Evolutionary conservation across 1,140 invertebrate genomes (phyloP).

Genomic region (Aphis gossypii): DNA sequence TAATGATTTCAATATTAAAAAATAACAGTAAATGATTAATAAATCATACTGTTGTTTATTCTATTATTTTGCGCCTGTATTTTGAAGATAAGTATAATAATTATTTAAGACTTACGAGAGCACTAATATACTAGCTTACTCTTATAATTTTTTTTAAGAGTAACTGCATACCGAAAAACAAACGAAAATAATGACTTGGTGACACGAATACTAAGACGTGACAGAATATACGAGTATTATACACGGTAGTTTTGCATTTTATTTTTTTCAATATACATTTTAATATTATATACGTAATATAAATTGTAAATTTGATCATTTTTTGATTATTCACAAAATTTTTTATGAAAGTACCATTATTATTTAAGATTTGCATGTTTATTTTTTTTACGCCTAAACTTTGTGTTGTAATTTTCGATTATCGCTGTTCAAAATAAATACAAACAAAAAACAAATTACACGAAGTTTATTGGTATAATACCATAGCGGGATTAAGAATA

Average conservation of each 20-base stretch:
- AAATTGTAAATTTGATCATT: not conserved
- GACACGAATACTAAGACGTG: not conserved
- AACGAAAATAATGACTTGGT: not conserved
- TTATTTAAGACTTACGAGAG: not conserved
- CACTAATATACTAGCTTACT: not conserved
- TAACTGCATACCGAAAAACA: not conserved
- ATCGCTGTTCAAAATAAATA: not conserved
- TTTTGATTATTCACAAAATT: not conserved
- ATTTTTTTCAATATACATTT: not conserved
- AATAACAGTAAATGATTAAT: not conserved
- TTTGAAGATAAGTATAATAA: not conserved
- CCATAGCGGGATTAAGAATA: not conserved
- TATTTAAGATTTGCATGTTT: not conserved
- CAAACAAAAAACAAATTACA: not conserved
- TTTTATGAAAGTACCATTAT: not conserved
- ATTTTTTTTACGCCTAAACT: not conserved
- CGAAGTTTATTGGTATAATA: not conserved
- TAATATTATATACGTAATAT: not conserved
- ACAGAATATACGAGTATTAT: not conserved
- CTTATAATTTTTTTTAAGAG: not conserved
- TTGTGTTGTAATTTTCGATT: not conserved
- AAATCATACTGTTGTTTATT: not conserved
- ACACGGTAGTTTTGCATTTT: not conserved
- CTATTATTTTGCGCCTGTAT: not conserved
- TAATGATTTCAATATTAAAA: not conserved